Percentiles rank a stretch among this genome's conserved stretches.
Evolutionary conservation across 2,113 vertebrate species (phyloP).

Genomic region (Periophthalmus modestus): DNA sequence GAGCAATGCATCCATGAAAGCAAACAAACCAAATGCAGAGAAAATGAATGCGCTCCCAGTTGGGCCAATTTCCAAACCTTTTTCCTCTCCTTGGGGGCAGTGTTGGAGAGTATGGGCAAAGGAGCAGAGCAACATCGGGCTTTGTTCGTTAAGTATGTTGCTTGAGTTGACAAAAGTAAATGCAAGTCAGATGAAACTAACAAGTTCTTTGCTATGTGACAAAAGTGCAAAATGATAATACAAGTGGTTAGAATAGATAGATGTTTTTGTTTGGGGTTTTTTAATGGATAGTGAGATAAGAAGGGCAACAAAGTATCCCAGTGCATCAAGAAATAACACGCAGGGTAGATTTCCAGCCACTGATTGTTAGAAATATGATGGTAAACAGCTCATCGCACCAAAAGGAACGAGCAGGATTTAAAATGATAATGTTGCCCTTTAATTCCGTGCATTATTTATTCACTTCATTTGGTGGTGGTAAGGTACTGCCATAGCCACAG

Average conservation of each 20-base stretch:
- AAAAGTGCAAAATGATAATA: no score
- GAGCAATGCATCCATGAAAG: slow-evolving; percentile 40
- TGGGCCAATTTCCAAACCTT: slow-evolving; percentile 45
- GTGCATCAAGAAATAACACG: neutral
- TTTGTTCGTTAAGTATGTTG: neutral
- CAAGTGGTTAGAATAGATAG: no score
- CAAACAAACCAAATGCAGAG: slow-evolving; percentile 57
- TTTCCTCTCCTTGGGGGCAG: slow-evolving; percentile 30
- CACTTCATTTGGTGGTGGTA: no score
- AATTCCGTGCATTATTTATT: no score
- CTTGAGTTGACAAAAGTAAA: neutral
- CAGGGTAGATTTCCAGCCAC: neutral
- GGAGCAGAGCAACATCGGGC: slow-evolving; percentile 1
- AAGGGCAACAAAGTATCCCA: neutral
- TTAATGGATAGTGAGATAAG: neutral
- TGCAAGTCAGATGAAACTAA: neutral
- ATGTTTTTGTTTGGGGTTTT: no score
- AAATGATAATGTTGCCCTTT: no score
- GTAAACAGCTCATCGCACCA: neutral
- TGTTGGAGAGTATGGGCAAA: slow-evolving; percentile 15
- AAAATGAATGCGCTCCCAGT: slow-evolving; percentile 45
- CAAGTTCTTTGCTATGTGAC: neutral
- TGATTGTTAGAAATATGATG: neutral
- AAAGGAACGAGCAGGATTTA: neutral
- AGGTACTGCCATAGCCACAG: no score